Conservation (phyloP, 53 echinoderm and acorn worm species). For the Luidia sarsii region DNA sequence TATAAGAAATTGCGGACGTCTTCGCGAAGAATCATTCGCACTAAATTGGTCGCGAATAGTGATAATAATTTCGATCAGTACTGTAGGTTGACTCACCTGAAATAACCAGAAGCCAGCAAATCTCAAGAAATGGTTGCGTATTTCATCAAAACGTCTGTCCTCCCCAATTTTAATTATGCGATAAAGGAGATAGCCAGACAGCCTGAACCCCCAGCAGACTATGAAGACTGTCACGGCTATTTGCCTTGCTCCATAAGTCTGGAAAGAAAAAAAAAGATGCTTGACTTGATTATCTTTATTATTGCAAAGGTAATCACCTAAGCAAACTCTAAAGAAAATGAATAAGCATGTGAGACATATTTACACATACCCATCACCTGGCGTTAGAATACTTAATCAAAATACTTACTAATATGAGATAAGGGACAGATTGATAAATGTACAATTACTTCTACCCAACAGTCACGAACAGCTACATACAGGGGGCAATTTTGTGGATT, state of each 20-base stretch:
- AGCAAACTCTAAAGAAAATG: neutral
- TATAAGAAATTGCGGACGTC: no score
- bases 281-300: no score
- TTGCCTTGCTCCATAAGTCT: conserved; percentile 80
- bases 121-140: conserved; percentile 66
- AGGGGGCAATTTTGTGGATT: no score
- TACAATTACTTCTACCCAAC: no score
- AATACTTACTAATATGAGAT: no score
- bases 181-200: conserved; percentile 79
- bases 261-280: neutral
- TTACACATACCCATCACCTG: neutral
- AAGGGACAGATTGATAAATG: no score
- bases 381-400: no score
- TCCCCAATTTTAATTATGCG: conserved; percentile 90
- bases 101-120: conserved; percentile 89
- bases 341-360: neutral
- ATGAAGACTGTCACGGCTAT: conserved; percentile 73
- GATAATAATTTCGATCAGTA: no score
- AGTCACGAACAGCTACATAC: no score
- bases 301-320: neutral
- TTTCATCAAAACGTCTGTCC: conserved; percentile 78
- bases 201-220: conserved; percentile 67
- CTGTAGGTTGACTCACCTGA: no score
- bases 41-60: no score
- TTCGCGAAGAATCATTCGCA: no score